A percentile compares a stretch with the other conserved stretches of the same genome.
Conservation (phyloP, 2,113 vertebrate genomes). For the Hoplias malabaricus region DNA sequence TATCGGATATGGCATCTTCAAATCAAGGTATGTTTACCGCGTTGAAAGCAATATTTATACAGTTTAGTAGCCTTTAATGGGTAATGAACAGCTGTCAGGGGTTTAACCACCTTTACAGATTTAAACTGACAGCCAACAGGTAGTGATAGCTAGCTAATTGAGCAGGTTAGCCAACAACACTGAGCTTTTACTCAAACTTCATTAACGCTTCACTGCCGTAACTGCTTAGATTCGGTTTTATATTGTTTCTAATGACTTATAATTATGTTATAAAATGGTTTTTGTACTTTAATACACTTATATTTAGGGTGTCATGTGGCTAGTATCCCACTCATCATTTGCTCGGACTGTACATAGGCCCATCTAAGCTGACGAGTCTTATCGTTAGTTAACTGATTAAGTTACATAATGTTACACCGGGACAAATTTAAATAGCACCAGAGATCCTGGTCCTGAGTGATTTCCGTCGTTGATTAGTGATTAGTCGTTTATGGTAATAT, state of each 20-base stretch:
- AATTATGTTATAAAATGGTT: too few species aligned
- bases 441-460: neutral
- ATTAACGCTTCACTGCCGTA: too few species aligned
- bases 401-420: neutral
- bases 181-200: neutral
- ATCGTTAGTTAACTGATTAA: neutral
- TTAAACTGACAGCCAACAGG: neutral
- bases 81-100: neutral
- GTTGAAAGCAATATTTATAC: neutral
- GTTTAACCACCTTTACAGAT: neutral
- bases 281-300: too few species aligned
- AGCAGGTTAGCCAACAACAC: neutral
- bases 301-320: neutral
- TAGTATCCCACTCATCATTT: too few species aligned
- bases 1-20: slow-evolving; percentile 41
- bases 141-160: neutral
- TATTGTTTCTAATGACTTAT: too few species aligned
- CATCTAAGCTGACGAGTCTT: neutral
- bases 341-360: neutral
- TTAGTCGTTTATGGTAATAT: neutral
- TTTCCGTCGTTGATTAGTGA: too few species aligned
- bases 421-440: neutral
- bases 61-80: neutral
- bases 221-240: too few species aligned
- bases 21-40: slow-evolving; percentile 43